Conservation (phyloP, 2,113 vertebrate species). For the Psammodynastes pulverulentus region DNA sequence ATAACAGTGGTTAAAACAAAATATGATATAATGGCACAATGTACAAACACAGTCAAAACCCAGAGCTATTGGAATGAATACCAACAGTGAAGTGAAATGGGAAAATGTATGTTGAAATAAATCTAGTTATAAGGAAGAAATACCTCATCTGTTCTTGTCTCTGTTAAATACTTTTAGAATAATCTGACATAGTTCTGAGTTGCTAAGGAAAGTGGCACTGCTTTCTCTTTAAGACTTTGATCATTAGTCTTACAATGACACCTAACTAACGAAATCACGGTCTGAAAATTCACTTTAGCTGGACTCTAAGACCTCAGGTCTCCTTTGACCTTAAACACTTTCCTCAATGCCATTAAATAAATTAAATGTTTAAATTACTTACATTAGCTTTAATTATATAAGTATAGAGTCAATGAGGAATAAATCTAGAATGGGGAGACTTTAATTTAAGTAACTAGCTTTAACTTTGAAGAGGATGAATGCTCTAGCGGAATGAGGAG, state of each 20-base stretch:
- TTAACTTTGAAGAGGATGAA: conserved; percentile 31
- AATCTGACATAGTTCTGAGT: neutral
- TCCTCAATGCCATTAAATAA: conserved; percentile 65
- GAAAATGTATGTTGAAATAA: neutral
- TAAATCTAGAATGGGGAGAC: conserved; percentile 51
- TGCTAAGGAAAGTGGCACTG: conserved; percentile 17
- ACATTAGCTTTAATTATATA: conserved; percentile 64
- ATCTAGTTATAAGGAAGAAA: neutral
- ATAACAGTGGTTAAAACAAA: neutral
- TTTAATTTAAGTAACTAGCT: conserved; percentile 45
- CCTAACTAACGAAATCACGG: conserved; percentile 47
- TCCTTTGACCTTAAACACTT: conserved; percentile 61
- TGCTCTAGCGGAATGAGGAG: conserved; percentile 5
- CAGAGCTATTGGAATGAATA: neutral
- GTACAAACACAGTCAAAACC: neutral
- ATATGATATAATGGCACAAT: neutral
- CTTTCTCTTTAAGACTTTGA: conserved; percentile 31
- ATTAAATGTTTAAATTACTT: conserved; percentile 64
- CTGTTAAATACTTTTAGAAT: conserved; percentile 2
- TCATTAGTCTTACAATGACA: conserved; percentile 58
- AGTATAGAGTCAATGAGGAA: conserved; percentile 60
- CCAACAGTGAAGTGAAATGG: neutral
- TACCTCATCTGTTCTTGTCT: neutral
- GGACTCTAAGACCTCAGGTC: conserved; percentile 49
- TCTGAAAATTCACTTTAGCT: conserved; percentile 50